Evolutionary conservation across 2,113 vertebrate genomes (phyloP).

Genomic region (Sylvia atricapilla): DNA sequence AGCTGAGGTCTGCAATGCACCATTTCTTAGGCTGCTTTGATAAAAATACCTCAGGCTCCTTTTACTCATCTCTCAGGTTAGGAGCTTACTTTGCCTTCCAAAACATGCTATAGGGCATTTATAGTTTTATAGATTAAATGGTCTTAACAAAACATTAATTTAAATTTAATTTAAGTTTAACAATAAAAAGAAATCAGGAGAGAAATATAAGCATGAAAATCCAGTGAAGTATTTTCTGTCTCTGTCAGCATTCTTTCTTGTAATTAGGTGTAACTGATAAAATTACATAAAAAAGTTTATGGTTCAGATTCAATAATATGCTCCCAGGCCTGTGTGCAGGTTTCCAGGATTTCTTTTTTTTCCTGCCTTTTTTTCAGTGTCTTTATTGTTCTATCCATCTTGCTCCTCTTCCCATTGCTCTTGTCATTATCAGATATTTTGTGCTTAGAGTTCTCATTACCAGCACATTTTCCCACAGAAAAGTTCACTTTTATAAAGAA

Average conservation of each 20-base stretch:
- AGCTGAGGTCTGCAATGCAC: not conserved
- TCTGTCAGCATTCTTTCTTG: not conserved
- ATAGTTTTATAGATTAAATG: not conserved
- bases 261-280: not conserved
- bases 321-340: not conserved
- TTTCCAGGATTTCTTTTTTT: not conserved
- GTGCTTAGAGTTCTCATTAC: not conserved
- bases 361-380: not conserved
- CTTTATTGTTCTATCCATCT: not conserved
- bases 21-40: not conserved
- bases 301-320: not conserved
- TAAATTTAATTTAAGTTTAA: not conserved
- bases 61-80: not conserved
- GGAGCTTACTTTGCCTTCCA: not conserved
- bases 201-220: not conserved
- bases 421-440: not conserved
- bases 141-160: not conserved
- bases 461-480: not conserved
- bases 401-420: not conserved
- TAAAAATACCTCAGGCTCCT: conserved; percentile 11
- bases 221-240: not conserved
- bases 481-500: not conserved
- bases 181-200: not conserved
- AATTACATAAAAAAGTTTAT: not conserved
- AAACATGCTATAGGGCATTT: not conserved